phyloP scores from a whole-genome alignment of 2,797 vertebrate genomes.

The Anabacerthia variegaticeps region DNA sequence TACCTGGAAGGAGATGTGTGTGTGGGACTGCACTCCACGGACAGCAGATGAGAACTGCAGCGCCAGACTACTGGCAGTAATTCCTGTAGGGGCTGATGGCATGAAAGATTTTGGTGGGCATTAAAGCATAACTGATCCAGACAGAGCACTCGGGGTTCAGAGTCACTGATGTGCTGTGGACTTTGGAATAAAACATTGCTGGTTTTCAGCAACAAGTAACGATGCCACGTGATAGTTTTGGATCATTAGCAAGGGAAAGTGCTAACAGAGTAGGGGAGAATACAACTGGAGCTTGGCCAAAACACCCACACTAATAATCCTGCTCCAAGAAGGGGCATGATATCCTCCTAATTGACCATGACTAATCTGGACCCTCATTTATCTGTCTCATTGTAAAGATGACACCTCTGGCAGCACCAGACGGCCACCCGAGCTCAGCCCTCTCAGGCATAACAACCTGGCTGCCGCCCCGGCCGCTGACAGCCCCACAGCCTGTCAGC shows the following conservation, averaged over 20 bases:
- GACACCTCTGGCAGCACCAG: constrained; percentile 4
- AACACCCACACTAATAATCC: constrained; percentile 55
- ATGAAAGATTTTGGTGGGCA: background rate
- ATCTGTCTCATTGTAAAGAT: constrained; percentile 19
- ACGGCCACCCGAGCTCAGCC: background rate
- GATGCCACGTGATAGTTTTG: background rate
- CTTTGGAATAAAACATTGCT: background rate
- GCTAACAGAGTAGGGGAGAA: background rate
- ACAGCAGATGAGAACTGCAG: background rate
- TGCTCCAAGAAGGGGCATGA: background rate
- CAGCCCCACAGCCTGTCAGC: background rate
- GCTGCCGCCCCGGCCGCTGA: background rate
- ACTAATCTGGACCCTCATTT: constrained; percentile 50
- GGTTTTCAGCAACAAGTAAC: background rate
- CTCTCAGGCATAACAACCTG: background rate
- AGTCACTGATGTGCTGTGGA: background rate
- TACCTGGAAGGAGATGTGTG: background rate
- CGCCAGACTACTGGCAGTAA: background rate
- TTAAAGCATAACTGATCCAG: background rate
- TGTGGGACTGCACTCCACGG: background rate
- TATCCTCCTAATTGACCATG: constrained; percentile 50
- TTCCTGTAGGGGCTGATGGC: background rate
- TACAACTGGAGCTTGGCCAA: constrained; percentile 35
- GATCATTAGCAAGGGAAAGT: constrained; percentile 22
- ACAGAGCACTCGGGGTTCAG: background rate